Evolutionary conservation across 2,888 invertebrate genomes (phyloP).

Genomic region (Leucozona laternaria): DNA sequence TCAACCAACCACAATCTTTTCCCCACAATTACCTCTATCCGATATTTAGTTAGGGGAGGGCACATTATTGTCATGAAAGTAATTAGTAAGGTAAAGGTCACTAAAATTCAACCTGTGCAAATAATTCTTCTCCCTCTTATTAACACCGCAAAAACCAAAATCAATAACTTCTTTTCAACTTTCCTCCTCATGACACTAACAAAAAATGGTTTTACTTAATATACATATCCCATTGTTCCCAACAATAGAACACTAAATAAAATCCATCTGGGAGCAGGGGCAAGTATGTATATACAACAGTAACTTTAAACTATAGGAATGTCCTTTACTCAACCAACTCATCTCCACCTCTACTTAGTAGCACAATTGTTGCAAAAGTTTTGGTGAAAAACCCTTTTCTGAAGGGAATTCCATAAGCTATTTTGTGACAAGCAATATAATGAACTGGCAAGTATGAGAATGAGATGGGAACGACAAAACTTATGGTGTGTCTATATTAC

Average conservation of each 20-base stretch:
- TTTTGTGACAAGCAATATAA: slow-evolving; percentile 44
- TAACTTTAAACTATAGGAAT: neutral
- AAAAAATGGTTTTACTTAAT: slow-evolving; percentile 42
- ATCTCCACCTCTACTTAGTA: slow-evolving; percentile 28
- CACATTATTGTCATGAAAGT: neutral
- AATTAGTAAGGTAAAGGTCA: neutral
- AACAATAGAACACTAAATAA: slow-evolving; percentile 54
- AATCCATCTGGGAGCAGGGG: slow-evolving; percentile 17
- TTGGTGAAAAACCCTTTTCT: slow-evolving; percentile 7
- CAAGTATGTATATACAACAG: neutral
- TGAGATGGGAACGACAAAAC: neutral
- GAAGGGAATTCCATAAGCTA: slow-evolving; percentile 28
- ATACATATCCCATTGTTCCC: slow-evolving; percentile 41
- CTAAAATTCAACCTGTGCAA: neutral
- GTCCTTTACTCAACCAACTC: slow-evolving; percentile 22
- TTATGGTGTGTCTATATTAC: neutral
- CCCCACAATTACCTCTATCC: neutral
- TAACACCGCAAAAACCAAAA: neutral
- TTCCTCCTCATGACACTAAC: slow-evolving; percentile 4
- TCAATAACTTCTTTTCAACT: slow-evolving; percentile 4
- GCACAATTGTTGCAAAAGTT: slow-evolving; percentile 29
- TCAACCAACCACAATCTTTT: neutral
- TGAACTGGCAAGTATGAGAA: neutral
- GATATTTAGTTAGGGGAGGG: neutral
- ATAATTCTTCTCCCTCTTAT: neutral